Conservation (phyloP, 2,888 invertebrate genomes). For the Thereva nobilitata region DNA sequence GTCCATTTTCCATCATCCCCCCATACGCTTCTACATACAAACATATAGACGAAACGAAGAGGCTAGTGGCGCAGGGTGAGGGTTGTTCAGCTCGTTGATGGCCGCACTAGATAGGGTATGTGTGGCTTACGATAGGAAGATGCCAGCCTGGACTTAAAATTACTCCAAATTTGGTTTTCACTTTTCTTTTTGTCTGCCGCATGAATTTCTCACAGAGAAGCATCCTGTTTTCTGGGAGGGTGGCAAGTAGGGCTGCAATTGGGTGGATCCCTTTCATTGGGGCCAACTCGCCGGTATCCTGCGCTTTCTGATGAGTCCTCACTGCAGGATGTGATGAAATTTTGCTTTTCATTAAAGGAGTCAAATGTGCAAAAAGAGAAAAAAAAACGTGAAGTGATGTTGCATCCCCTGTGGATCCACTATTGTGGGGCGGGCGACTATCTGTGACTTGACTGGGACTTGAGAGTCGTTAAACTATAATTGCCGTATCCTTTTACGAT, state of each 20-base stretch:
- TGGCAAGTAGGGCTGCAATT: too few species aligned
- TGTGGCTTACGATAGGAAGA: slow-evolving; percentile 1
- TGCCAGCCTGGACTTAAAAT: slow-evolving; percentile 27
- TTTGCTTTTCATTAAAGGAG: slow-evolving; percentile 35
- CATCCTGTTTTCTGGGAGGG: background rate
- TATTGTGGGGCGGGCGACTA: slow-evolving; percentile 9
- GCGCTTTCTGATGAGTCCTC: slow-evolving; percentile 24
- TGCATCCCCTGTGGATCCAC: background rate
- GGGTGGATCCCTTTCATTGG: slow-evolving; percentile 7
- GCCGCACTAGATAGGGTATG: slow-evolving; percentile 12
- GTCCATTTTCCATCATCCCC: background rate
- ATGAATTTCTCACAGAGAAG: slow-evolving; percentile 5
- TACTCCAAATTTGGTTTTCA: slow-evolving; percentile 26
- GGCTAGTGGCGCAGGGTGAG: too few species aligned
- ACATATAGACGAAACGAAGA: too few species aligned
- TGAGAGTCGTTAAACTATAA: slow-evolving; percentile 33
- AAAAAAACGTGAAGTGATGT: slow-evolving; percentile 2
- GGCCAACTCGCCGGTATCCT: slow-evolving; percentile 21
- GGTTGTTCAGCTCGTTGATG: slow-evolving; percentile 17
- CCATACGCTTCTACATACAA: background rate
- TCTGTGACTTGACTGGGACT: slow-evolving; percentile 23
- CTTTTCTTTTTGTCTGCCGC: slow-evolving; percentile 17
- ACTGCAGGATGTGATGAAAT: slow-evolving; percentile 28
- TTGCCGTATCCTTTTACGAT: slow-evolving; percentile 30
- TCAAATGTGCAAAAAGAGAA: slow-evolving; percentile 19